These are phyloP conservation scores for Myotis findleyi DNA, from an alignment of 2,797 vertebrate genomes.

Conservation along the genomic window DNA sequence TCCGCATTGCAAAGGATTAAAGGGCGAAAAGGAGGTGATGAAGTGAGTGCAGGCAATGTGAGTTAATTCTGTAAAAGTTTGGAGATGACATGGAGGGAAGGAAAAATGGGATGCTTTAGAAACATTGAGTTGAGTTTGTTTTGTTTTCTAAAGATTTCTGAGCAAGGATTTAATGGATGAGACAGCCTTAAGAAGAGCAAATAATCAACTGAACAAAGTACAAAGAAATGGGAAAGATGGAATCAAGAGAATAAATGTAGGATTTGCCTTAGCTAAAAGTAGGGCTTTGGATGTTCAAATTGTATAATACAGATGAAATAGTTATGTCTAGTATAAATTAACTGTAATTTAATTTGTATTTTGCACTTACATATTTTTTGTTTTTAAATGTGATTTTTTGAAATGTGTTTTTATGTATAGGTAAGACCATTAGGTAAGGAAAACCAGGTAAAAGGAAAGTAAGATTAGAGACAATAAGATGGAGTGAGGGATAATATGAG, in stretches of 20 bases:
- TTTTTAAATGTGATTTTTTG: neutral
- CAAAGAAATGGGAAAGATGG: neutral
- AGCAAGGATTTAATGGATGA: neutral
- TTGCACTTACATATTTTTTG: neutral
- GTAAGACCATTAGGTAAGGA: neutral
- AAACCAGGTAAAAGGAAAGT: slow-evolving; percentile 12
- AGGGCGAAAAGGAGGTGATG: neutral
- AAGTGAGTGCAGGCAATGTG: neutral
- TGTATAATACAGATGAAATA: neutral
- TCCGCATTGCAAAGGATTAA: neutral
- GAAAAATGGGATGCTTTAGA: neutral
- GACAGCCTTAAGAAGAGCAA: neutral
- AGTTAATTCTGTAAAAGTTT: neutral
- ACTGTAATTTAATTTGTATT: neutral
- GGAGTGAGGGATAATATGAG: neutral
- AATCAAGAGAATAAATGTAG: neutral
- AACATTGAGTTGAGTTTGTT: neutral
- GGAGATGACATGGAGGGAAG: neutral
- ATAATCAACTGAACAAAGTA: neutral
- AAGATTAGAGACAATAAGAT: slow-evolving; percentile 2
- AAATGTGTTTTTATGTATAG: neutral
- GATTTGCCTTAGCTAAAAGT: neutral
- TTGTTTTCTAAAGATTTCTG: neutral
- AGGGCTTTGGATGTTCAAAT: neutral
- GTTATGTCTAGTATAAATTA: neutral